phyloP scores from a whole-genome alignment of 2,797 vertebrate genomes.

The Harpagifer antarcticus region DNA sequence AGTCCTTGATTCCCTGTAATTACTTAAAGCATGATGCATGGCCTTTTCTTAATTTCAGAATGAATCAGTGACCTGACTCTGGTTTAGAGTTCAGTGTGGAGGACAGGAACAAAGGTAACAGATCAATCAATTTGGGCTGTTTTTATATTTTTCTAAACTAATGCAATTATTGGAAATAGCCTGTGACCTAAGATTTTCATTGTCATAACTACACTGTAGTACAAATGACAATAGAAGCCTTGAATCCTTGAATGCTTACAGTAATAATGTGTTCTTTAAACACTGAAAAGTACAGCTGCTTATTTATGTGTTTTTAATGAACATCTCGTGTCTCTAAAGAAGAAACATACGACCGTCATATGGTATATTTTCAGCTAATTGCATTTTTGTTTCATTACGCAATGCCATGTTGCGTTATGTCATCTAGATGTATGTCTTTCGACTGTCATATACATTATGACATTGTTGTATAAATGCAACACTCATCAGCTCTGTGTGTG shows the following conservation, averaged over 20 bases:
- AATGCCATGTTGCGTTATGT: not conserved
- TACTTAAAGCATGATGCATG: slow-evolving; percentile 77
- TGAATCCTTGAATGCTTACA: too few relatives aligned
- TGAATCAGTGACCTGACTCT: slow-evolving; percentile 23
- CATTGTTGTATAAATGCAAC: slow-evolving; percentile 41
- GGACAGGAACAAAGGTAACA: slow-evolving; percentile 1
- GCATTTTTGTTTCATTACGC: not conserved
- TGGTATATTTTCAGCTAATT: too few relatives aligned
- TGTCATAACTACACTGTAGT: too few relatives aligned
- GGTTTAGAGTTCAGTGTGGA: slow-evolving; percentile 1
- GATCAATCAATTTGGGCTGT: not conserved
- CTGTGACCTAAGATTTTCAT: not conserved
- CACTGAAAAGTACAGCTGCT: not conserved
- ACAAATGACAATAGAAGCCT: too few relatives aligned
- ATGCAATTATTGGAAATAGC: not conserved
- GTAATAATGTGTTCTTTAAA: not conserved
- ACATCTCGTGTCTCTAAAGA: not conserved
- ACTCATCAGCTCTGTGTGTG: slow-evolving; percentile 22
- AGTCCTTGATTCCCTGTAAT: slow-evolving; percentile 84
- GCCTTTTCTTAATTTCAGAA: slow-evolving; percentile 74
- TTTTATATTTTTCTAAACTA: not conserved
- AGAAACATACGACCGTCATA: too few relatives aligned
- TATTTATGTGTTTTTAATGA: not conserved
- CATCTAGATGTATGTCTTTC: not conserved
- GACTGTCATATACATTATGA: not conserved